Evolutionary conservation across 2,888 invertebrate genomes (phyloP), one percentile per base, ranked within the genome.

Genomic region (Rhagophthalmus giganteus): DNA sequence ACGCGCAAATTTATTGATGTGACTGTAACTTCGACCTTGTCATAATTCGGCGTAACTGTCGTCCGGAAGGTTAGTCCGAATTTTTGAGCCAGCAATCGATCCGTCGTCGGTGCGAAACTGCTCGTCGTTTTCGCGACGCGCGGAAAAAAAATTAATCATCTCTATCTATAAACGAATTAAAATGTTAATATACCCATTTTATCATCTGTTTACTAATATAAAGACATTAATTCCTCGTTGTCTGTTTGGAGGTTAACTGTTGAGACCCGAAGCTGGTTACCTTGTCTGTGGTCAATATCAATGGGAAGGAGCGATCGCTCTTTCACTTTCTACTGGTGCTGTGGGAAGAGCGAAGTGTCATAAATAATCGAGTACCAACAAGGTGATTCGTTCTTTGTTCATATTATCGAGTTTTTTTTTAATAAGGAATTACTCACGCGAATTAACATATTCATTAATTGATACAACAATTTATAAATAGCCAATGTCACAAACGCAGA

Each of bases 241-340:
- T 20, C 3, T 20, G 7, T 20, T 20, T 20, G 20, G 20, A 20
- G 20, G 20, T 20, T 20, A 20, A 5, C 7, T 20, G 20, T 20
- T n/a, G n/a, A 20, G 20, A 20, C 7, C 20, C 13, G 24, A 33
- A 14, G 33, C 11, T 14, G 33, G 25, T 42, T 33, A 16, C 42
- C 42, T 42, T 42, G 32, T 42, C 24, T 26, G 26, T 42, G 42
- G 42, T 42, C 42, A 42, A 33, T 42, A 42, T 42, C 42, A 42
- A 42, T 33, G 32, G 13, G 24, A 31, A 41, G 14, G 32, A 33
- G 25, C 12, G 7, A 20, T 7, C 14, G 33, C 26, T 41, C 26
- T 32, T 42, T 42, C 42, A 42, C 42, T 42, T 42, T 42, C 42
- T 25, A 32, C 25, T n/a, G 32, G 13, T 10, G 42, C 25, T 9